Percentiles rank a stretch among this genome's conserved stretches.
Conservation (phyloP, 2,113 vertebrate genomes). For the Dryoscopus gambensis region DNA sequence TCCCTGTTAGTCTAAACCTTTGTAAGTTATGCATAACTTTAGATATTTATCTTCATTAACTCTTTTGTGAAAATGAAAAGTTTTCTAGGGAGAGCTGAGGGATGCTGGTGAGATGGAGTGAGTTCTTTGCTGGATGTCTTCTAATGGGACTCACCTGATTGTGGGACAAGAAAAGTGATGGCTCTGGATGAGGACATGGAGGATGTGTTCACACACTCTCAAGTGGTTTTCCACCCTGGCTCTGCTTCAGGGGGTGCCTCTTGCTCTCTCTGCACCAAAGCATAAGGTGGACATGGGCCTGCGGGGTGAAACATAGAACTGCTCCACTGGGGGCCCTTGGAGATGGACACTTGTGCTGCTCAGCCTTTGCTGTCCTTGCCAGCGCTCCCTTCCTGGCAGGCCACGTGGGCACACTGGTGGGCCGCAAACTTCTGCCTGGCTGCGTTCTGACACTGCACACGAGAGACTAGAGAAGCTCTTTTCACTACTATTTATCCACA, state of each 20-base stretch:
- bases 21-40: neutral
- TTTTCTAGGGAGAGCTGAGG: neutral
- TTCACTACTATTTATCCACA: neutral
- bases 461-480: neutral
- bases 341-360: neutral
- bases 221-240: neutral
- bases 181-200: neutral
- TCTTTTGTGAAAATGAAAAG: neutral
- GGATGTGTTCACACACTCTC: neutral
- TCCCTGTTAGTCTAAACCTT: neutral
- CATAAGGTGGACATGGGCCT: too few relatives aligned
- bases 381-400: neutral
- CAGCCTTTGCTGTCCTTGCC: neutral
- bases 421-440: neutral
- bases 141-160: fast-evolving
- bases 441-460: neutral
- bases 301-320: neutral
- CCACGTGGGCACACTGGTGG: neutral
- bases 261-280: neutral
- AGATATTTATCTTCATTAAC: neutral
- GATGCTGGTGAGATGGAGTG: neutral
- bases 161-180: neutral
- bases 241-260: neutral
- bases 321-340: neutral
- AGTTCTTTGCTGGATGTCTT: neutral